These are phyloP conservation scores for Ceratitis capitata DNA, from an alignment of 1,140 invertebrate species.

Conservation along the genomic window DNA sequence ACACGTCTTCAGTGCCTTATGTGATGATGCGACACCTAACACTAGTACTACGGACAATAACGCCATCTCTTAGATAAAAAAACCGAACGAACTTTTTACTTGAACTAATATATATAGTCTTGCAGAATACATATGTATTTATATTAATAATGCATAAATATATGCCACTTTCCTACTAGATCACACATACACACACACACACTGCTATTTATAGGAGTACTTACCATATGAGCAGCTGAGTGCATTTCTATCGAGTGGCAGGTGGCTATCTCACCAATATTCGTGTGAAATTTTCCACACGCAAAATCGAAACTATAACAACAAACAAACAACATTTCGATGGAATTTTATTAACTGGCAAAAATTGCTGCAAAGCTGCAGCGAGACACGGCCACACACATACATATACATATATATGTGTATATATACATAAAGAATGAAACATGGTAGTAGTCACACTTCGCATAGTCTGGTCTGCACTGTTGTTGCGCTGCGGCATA, in stretches of 20 bases:
- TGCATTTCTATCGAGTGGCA: too few species aligned
- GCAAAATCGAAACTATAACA: too few species aligned
- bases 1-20: too few species aligned
- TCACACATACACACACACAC: background rate
- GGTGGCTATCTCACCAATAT: background rate
- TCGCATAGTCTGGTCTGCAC: background rate
- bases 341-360: constrained; percentile 25
- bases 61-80: too few species aligned
- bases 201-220: too few species aligned
- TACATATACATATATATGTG: background rate
- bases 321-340: constrained; percentile 7
- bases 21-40: too few species aligned
- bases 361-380: constrained; percentile 25
- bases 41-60: too few species aligned
- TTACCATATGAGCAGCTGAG: background rate
- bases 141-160: too few species aligned
- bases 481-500: background rate
- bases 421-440: too few species aligned
- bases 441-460: background rate
- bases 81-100: too few species aligned
- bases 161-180: background rate
- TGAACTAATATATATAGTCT: too few species aligned
- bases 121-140: too few species aligned
- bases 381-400: background rate
- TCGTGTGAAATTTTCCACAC: constrained; percentile 27